Percentiles rank a stretch among this genome's conserved stretches.
These are phyloP conservation scores for Nemoura dubitans DNA, from an alignment of 2,888 invertebrate genomes.

Conservation along the genomic window DNA sequence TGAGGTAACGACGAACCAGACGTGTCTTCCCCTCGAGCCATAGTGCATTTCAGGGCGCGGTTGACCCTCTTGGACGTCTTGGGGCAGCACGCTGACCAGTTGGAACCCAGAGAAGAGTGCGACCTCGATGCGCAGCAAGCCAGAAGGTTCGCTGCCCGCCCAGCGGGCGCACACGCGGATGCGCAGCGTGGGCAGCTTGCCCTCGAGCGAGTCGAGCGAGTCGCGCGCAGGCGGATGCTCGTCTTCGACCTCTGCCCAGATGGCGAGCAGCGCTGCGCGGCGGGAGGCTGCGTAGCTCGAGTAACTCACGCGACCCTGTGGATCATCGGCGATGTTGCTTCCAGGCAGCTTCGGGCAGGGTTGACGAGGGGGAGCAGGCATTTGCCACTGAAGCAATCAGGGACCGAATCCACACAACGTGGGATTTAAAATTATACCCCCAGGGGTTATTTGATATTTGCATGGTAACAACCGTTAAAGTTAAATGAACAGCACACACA, in stretches of 20 bases:
- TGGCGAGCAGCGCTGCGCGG: slow-evolving; percentile 66
- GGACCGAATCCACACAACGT: too few relatives aligned
- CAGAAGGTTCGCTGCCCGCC: slow-evolving; percentile 70
- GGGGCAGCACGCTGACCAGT: slow-evolving; percentile 65
- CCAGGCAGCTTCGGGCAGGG: too few relatives aligned
- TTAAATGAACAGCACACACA: too few relatives aligned
- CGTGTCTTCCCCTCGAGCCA: slow-evolving; percentile 68
- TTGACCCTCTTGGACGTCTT: background rate
- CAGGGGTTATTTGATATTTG: too few relatives aligned
- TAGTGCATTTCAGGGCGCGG: slow-evolving; percentile 67
- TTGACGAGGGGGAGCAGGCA: too few relatives aligned
- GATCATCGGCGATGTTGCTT: slow-evolving; percentile 35
- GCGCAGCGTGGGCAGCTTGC: slow-evolving; percentile 70
- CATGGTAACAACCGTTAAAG: too few relatives aligned
- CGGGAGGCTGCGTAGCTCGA: slow-evolving; percentile 70
- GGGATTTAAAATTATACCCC: too few relatives aligned
- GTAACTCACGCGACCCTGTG: slow-evolving; percentile 70
- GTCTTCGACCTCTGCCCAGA: slow-evolving; percentile 71
- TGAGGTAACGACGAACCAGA: slow-evolving; percentile 71
- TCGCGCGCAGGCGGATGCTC: slow-evolving; percentile 71
- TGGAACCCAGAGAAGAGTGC: slow-evolving; percentile 73
- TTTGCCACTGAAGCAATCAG: too few relatives aligned
- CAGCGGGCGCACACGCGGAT: slow-evolving; percentile 70
- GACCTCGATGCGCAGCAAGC: slow-evolving; percentile 69
- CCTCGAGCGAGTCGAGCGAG: slow-evolving; percentile 71